These are phyloP conservation scores for Labroides dimidiatus DNA, from an alignment of 2,797 vertebrate genomes.

Conservation along the genomic window DNA sequence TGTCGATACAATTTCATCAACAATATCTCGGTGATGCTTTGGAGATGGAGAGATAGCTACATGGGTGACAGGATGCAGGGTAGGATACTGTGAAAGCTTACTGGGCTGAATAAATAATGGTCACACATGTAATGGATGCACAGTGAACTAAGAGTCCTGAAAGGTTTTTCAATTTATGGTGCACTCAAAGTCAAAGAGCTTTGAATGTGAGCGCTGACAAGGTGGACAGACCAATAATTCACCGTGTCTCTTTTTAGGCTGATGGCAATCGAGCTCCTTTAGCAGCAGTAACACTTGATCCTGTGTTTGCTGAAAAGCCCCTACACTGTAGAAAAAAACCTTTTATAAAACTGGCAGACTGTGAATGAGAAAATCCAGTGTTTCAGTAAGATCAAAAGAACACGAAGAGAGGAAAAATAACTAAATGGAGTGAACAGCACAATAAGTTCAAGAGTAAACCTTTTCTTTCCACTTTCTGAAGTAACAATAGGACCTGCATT, in stretches of 20 bases:
- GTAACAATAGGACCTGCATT: no score
- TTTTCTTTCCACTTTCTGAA: no score
- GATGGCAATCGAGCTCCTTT: constrained; percentile 15
- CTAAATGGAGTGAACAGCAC: no score
- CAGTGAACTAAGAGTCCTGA: not conserved
- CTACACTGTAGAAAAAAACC: not conserved
- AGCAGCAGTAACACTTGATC: not conserved
- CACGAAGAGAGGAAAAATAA: no score
- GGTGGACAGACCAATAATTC: constrained; percentile 16
- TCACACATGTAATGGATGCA: constrained; percentile 1
- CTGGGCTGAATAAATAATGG: constrained; percentile 18
- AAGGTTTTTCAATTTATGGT: not conserved
- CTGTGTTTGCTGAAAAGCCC: not conserved
- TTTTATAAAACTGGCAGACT: not conserved
- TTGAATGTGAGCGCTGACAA: constrained; percentile 5
- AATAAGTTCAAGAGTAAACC: no score
- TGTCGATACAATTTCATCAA: not conserved
- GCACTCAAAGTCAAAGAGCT: constrained; percentile 8
- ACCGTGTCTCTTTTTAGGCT: constrained; percentile 1
- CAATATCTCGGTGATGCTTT: no score
- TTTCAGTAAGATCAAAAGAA: no score
- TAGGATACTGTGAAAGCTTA: not conserved
- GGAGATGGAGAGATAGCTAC: constrained; percentile 5
- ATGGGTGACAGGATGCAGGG: not conserved
- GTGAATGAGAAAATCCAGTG: not conserved